Conservation (phyloP, 2,888 invertebrate genomes). For the Neoascia interrupta region DNA sequence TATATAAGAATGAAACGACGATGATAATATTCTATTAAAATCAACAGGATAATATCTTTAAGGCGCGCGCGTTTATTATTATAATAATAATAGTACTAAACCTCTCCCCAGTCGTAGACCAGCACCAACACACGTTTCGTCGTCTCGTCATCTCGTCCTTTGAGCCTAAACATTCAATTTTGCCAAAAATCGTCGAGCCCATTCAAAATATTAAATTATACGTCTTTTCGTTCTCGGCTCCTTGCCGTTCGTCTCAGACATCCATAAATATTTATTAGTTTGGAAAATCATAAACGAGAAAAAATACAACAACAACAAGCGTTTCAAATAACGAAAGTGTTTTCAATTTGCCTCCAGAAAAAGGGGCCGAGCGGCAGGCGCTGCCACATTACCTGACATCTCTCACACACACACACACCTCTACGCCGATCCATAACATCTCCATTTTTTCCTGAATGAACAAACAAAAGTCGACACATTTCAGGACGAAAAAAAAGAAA, state of each 20-base stretch:
- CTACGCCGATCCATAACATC: constrained; percentile 35
- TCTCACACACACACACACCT: constrained; percentile 26
- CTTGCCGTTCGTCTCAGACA: not conserved
- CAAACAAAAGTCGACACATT: constrained; percentile 68
- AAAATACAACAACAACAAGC: constrained; percentile 36
- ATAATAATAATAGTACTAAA: constrained; percentile 63
- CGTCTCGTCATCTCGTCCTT: constrained; percentile 12
- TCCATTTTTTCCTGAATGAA: constrained; percentile 55
- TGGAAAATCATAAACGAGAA: constrained; percentile 59
- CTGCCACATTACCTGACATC: constrained; percentile 42
- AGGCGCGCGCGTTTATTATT: constrained; percentile 49
- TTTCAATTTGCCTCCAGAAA: constrained; percentile 47
- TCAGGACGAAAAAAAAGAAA: constrained; percentile 2
- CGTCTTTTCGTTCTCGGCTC: not conserved
- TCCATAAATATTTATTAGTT: constrained; percentile 70
- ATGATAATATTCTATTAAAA: constrained; percentile 66
- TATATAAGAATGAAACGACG: constrained; percentile 12
- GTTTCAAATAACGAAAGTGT: constrained; percentile 47
- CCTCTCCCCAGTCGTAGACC: constrained; percentile 13
- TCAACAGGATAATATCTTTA: constrained; percentile 66
- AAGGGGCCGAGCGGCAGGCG: not conserved
- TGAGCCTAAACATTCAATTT: constrained; percentile 52
- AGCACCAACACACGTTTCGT: not conserved
- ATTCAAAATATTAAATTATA: constrained; percentile 67
- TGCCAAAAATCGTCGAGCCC: constrained; percentile 49